Evolutionary conservation across 2,888 invertebrate genomes (phyloP).

Genomic region (Pecten maximus): DNA sequence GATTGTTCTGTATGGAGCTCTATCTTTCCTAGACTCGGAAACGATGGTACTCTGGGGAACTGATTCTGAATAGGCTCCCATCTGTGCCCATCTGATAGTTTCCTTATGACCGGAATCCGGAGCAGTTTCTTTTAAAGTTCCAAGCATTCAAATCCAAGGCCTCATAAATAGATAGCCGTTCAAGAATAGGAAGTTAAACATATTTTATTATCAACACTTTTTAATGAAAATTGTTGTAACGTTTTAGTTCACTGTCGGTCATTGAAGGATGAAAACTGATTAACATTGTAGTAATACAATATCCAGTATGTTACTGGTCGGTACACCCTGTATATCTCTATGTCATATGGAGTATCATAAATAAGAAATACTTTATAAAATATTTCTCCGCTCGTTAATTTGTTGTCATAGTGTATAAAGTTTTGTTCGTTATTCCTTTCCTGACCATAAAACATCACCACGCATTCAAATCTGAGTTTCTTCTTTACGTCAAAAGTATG

Average conservation of each 20-base stretch:
- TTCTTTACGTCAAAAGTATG: too few relatives aligned
- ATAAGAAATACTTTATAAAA: too few relatives aligned
- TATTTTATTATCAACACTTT: not conserved
- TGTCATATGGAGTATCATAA: too few relatives aligned
- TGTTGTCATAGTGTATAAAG: too few relatives aligned
- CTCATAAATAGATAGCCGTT: constrained; percentile 19
- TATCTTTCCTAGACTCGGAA: not conserved
- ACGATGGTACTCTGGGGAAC: not conserved
- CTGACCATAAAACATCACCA: too few relatives aligned
- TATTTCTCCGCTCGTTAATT: too few relatives aligned
- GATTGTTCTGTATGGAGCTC: not conserved
- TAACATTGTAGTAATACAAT: too few relatives aligned
- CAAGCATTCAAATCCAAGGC: not conserved
- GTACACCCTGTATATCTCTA: too few relatives aligned
- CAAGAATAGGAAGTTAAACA: not conserved
- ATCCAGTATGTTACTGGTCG: not conserved
- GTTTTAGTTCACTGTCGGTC: not conserved
- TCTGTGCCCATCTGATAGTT: constrained; percentile 9
- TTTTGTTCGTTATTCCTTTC: too few relatives aligned
- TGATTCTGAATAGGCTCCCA: not conserved
- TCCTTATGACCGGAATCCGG: not conserved
- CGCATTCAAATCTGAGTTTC: too few relatives aligned
- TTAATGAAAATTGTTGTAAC: not conserved
- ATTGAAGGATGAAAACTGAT: too few relatives aligned
- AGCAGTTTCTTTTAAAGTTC: not conserved